A percentile compares a stretch with the other conserved stretches of the same genome.
Conservation (phyloP, 2,797 vertebrate species). For the Lerista edwardsae region DNA sequence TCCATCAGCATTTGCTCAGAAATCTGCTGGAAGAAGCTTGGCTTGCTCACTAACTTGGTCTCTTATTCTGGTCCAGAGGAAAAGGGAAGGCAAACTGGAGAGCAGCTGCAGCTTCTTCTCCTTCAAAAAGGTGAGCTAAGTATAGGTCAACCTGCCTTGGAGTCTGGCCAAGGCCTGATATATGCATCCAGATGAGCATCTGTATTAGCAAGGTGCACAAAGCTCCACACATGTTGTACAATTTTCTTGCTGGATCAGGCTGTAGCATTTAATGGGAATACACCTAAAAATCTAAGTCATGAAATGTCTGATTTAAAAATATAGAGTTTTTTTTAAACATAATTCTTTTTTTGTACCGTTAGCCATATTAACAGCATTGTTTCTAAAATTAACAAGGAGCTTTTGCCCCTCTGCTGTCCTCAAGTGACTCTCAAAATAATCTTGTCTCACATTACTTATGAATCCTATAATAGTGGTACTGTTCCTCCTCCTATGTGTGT, state of each 20-base stretch:
- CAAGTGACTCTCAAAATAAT: conserved; percentile 42
- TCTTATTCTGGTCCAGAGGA: too few species aligned
- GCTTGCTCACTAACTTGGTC: too few species aligned
- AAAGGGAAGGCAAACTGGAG: too few species aligned
- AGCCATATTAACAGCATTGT: conserved; percentile 16
- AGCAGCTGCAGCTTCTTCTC: too few species aligned
- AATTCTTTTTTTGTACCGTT: conserved; percentile 29
- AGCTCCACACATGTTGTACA: too few species aligned
- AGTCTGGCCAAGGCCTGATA: too few species aligned
- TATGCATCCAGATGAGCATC: background rate
- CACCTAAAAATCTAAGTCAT: conserved; percentile 45
- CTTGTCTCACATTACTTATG: conserved; percentile 51
- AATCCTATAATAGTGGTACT: conserved; percentile 40
- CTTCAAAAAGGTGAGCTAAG: too few species aligned
- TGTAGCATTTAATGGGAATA: conserved; percentile 37
- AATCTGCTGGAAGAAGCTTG: too few species aligned
- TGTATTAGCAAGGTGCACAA: background rate
- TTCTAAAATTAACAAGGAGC: conserved; percentile 54
- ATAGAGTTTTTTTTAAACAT: conserved; percentile 43
- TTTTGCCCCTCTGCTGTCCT: conserved; percentile 30
- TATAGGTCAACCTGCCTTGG: too few species aligned
- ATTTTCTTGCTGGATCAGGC: background rate
- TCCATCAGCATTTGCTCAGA: too few species aligned
- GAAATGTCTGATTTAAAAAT: conserved; percentile 17
- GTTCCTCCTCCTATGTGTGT: conserved; percentile 30